Conservation (phyloP, 2,888 invertebrate genomes). For the Lasioglossum figueresi region DNA sequence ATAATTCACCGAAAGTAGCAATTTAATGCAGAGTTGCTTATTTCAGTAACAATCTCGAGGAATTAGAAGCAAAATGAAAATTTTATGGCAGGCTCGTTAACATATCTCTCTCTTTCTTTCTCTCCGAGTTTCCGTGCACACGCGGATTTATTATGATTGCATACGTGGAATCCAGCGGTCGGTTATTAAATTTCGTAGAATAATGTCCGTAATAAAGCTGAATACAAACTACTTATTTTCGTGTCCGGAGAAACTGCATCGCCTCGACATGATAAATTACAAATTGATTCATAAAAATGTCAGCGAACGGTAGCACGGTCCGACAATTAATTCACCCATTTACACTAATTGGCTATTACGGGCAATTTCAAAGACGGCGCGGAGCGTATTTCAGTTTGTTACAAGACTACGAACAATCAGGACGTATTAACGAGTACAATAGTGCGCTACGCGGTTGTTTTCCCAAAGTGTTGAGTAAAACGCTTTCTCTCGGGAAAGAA, state of each 20-base stretch:
- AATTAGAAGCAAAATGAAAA: constrained; percentile 1
- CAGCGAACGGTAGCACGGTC: background rate
- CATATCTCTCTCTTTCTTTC: background rate
- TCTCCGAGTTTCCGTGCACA: background rate
- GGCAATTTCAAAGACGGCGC: background rate
- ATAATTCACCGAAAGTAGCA: constrained; percentile 1
- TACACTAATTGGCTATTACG: constrained; percentile 2
- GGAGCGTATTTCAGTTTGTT: background rate
- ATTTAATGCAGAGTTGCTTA: background rate
- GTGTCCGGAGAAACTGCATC: background rate
- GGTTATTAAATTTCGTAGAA: constrained; percentile 12
- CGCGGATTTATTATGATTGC: constrained; percentile 4
- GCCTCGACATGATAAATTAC: background rate
- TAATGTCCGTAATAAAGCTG: background rate
- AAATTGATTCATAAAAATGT: constrained; percentile 11
- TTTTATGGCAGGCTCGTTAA: background rate
- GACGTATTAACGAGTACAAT: constrained; percentile 12
- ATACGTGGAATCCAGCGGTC: background rate
- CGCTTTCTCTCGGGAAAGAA: background rate
- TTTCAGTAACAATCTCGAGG: background rate
- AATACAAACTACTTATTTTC: background rate
- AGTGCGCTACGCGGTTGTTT: background rate
- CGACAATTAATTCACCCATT: background rate
- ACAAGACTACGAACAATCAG: background rate
- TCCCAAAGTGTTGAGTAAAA: background rate